These are phyloP conservation scores for Grus americana DNA, from an alignment of 2,113 vertebrate species.

Conservation along the genomic window DNA sequence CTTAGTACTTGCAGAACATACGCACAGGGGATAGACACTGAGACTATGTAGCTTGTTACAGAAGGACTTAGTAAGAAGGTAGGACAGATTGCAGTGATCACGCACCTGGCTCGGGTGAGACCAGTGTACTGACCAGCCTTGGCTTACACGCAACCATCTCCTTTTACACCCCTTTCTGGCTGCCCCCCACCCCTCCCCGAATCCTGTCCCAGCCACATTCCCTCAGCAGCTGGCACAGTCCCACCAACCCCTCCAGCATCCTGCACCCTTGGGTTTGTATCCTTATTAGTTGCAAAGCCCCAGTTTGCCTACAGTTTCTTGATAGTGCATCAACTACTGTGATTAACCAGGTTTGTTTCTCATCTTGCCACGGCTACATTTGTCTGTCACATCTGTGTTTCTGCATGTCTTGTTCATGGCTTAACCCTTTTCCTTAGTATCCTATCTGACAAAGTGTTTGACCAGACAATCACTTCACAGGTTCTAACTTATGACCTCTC, in stretches of 20 bases:
- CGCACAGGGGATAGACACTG: rapidly evolving
- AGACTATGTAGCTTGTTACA: background rate
- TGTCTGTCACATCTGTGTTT: background rate
- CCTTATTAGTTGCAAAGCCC: background rate
- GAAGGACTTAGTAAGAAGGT: background rate
- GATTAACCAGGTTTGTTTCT: background rate
- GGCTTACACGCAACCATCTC: rapidly evolving
- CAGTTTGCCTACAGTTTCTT: background rate
- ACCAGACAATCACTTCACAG: background rate
- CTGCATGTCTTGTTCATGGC: background rate
- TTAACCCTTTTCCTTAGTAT: background rate
- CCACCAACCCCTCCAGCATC: background rate
- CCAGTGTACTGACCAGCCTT: background rate
- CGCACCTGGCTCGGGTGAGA: background rate
- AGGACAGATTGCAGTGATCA: background rate
- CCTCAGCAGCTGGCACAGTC: background rate
- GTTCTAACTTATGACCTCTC: background rate
- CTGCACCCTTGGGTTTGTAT: background rate
- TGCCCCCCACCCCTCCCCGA: background rate
- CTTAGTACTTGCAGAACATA: background rate
- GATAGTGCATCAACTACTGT: background rate
- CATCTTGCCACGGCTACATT: background rate
- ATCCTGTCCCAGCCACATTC: background rate
- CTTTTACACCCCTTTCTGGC: background rate
- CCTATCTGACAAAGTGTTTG: background rate